Evolutionary conservation across 1,140 invertebrate species (phyloP).

Genomic region (Heliothis subflexa): DNA sequence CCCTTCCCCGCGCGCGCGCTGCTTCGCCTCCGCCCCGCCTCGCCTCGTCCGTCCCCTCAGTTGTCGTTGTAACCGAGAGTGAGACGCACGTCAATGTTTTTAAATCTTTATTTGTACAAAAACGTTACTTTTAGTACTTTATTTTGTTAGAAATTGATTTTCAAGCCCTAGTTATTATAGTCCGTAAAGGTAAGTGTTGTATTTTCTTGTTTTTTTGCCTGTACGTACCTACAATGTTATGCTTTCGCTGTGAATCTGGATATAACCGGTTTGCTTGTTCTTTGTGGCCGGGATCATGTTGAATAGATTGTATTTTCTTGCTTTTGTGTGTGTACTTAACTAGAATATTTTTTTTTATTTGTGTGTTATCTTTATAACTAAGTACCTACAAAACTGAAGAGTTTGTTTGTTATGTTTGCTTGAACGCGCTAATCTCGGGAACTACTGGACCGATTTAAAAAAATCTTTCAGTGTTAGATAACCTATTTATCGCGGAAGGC

Average conservation of each 20-base stretch:
- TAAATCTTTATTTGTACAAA: background rate
- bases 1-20: background rate
- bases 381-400: too few relatives aligned
- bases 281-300: constrained; percentile 5
- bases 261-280: background rate
- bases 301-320: constrained; percentile 22
- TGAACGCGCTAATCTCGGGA: too few relatives aligned
- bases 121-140: background rate
- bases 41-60: background rate
- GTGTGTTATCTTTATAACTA: too few relatives aligned
- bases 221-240: too few relatives aligned
- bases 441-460: too few relatives aligned
- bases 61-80: background rate
- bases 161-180: too few relatives aligned
- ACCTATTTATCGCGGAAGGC: too few relatives aligned
- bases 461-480: too few relatives aligned
- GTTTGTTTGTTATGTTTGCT: too few relatives aligned
- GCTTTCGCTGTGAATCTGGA: constrained; percentile 6
- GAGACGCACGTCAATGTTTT: background rate
- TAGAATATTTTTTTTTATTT: too few relatives aligned
- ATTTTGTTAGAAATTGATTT: background rate
- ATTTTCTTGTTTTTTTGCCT: background rate
- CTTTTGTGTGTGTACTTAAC: background rate
- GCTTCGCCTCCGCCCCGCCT: background rate
- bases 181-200: background rate